phyloP scores from a whole-genome alignment of 1,140 invertebrate species.

The Bombus vancouverensis region DNA sequence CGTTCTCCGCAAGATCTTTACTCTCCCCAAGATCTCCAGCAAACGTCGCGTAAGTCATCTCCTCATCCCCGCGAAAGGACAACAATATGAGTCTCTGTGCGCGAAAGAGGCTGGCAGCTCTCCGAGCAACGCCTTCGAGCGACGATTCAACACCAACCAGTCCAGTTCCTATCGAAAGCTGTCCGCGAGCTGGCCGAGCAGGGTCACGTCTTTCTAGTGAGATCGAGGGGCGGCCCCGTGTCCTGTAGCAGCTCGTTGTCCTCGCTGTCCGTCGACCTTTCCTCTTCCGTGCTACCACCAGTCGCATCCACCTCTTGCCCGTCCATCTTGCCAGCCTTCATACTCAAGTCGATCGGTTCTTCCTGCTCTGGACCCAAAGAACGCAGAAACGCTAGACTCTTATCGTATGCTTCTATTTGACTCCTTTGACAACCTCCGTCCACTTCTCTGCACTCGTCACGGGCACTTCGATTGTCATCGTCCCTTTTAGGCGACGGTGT shows the following conservation, averaged over 20 bases:
- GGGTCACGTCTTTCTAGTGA: slow-evolving; percentile 85
- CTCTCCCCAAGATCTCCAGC: not conserved
- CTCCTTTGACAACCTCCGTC: slow-evolving; percentile 22
- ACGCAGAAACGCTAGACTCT: slow-evolving; percentile 76
- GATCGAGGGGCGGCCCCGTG: slow-evolving; percentile 85
- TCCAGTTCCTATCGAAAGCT: slow-evolving; percentile 52
- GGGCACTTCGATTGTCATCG: slow-evolving; percentile 36
- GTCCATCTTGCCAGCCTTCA: slow-evolving; percentile 84
- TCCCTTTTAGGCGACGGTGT: slow-evolving; percentile 75
- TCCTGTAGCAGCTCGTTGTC: slow-evolving; percentile 67
- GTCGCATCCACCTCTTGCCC: slow-evolving; percentile 66
- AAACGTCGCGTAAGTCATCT: slow-evolving; percentile 2
- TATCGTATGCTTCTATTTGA: slow-evolving; percentile 67
- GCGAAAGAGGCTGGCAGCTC: not conserved
- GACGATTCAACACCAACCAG: slow-evolving; percentile 22
- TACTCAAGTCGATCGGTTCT: slow-evolving; percentile 90
- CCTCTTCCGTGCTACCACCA: slow-evolving; percentile 62
- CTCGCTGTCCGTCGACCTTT: slow-evolving; percentile 77
- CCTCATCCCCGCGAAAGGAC: not conserved
- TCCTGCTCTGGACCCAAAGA: slow-evolving; percentile 83
- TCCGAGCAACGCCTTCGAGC: not conserved
- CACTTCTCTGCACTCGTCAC: slow-evolving; percentile 15
- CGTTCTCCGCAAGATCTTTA: not conserved
- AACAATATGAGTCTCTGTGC: slow-evolving; percentile 8
- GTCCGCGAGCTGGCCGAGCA: slow-evolving; percentile 14